Evolutionary conservation across 2,113 vertebrate genomes (phyloP).

Genomic region (Microtus ochrogaster): DNA sequence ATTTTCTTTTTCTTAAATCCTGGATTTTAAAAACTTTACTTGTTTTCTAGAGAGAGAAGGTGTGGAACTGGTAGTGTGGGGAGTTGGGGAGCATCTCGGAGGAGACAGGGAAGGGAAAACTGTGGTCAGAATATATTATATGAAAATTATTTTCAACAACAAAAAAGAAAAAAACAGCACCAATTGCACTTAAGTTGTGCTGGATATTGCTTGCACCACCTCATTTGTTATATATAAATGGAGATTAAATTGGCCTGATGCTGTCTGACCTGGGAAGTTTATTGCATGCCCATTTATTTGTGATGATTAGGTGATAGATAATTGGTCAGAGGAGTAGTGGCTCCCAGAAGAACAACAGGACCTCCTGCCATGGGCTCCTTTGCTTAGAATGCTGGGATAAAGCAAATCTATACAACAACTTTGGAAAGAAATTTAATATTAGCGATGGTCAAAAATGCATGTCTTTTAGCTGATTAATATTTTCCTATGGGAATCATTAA

Average conservation of each 20-base stretch:
- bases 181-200: background rate
- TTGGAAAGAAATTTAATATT: slow-evolving; percentile 49
- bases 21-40: background rate
- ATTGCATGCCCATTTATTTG: background rate
- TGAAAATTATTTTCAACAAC: background rate
- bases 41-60: background rate
- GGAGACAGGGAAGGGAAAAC: background rate
- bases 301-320: slow-evolving; percentile 15
- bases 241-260: background rate
- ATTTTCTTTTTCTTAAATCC: background rate
- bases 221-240: slow-evolving; percentile 65
- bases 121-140: background rate
- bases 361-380: background rate
- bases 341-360: background rate
- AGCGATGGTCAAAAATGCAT: background rate
- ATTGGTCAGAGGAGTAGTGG: slow-evolving; percentile 2
- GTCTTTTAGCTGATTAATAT: slow-evolving; percentile 12
- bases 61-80: no score
- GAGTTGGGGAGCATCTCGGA: background rate
- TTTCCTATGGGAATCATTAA: slow-evolving; percentile 21
- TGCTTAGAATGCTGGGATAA: background rate
- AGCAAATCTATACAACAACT: background rate
- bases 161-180: background rate
- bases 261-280: background rate
- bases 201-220: background rate